phyloP scores from a whole-genome alignment of 2,113 vertebrate species.

The Pollimyrus isidori region DNA sequence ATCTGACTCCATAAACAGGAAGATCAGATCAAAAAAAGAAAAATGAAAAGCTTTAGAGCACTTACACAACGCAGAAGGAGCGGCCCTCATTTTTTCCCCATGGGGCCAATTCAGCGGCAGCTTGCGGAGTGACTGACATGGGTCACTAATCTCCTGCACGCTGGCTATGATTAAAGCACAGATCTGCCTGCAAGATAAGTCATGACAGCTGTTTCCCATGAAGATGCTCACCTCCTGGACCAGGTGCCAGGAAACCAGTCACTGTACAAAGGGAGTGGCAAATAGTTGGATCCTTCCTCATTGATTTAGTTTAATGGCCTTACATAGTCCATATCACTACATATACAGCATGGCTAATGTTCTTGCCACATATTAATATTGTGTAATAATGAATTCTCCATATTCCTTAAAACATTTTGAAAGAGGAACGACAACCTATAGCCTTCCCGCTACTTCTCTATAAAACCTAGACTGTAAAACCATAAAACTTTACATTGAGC shows the following conservation, averaged over 20 bases:
- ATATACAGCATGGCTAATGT: background rate
- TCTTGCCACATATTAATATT: background rate
- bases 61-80: background rate
- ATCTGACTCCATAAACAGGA: background rate
- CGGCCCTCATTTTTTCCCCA: no score
- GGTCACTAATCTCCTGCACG: background rate
- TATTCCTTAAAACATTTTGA: background rate
- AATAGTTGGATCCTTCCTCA: background rate
- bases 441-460: background rate
- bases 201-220: background rate
- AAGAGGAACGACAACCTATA: background rate
- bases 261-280: background rate
- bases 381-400: background rate
- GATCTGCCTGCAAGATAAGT: background rate
- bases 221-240: background rate
- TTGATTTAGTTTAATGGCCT: background rate
- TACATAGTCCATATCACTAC: background rate
- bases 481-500: background rate
- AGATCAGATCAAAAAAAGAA: background rate
- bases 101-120: background rate
- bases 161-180: background rate
- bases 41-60: background rate
- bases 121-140: background rate
- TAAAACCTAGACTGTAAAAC: background rate
- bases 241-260: background rate